These are phyloP conservation scores for Barypeithes pellucidus DNA, from an alignment of 2,888 invertebrate species.

Conservation along the genomic window DNA sequence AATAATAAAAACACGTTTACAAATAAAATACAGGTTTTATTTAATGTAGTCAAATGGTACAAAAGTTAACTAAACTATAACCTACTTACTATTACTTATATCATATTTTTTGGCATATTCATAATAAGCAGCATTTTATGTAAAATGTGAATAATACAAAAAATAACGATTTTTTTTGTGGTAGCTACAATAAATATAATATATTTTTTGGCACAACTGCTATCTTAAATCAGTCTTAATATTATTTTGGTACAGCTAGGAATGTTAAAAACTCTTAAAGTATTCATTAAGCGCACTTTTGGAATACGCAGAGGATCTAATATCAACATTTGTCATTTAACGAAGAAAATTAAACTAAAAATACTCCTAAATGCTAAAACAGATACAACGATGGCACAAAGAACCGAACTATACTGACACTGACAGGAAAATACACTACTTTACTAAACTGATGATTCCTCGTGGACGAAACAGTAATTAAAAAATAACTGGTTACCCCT, in stretches of 20 bases:
- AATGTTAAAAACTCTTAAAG: conserved; percentile 35
- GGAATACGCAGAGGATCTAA: neutral
- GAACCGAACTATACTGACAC: neutral
- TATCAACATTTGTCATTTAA: neutral
- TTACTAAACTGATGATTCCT: no score
- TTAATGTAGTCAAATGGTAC: conserved; percentile 10
- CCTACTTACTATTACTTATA: no score
- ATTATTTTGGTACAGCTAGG: conserved; percentile 36
- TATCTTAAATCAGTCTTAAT: conserved; percentile 36
- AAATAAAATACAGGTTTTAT: conserved; percentile 19
- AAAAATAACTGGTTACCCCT: no score
- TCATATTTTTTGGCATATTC: conserved; percentile 11
- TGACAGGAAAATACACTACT: conserved; percentile 2
- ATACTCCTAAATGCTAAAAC: neutral
- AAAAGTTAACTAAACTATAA: conserved; percentile 8
- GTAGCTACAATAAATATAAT: neutral
- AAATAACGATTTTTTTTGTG: neutral
- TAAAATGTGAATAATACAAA: neutral
- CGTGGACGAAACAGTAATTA: neutral
- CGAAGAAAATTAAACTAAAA: neutral
- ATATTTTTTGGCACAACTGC: conserved; percentile 9
- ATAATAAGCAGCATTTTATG: no score
- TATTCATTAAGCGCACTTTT: neutral
- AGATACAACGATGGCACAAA: conserved; percentile 38
- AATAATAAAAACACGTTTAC: conserved; percentile 7